Percentiles rank a stretch among this genome's conserved stretches.
phyloP scores from a whole-genome alignment of 2,888 invertebrate species.

The Drosophila vallismaia region DNA sequence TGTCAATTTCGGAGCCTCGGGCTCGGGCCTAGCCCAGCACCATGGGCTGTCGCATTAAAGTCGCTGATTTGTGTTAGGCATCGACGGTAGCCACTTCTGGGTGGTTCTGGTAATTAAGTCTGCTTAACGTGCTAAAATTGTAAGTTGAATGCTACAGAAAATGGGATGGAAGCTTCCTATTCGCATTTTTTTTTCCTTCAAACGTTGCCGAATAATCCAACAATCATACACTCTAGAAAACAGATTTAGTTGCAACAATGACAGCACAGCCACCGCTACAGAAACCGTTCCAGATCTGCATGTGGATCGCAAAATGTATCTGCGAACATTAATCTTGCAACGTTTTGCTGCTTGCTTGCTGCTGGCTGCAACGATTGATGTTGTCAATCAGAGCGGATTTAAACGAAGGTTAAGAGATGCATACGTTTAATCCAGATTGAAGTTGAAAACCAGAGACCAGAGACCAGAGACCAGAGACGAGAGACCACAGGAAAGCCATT shows the following conservation, averaged over 20 bases:
- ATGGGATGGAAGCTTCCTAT: conserved; percentile 29
- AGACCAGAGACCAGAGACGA: conserved; percentile 53
- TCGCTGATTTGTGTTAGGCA: conserved; percentile 76
- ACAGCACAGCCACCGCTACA: conserved; percentile 15
- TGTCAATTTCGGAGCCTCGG: conserved; percentile 61
- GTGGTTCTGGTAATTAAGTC: conserved; percentile 73
- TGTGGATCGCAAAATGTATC: conserved; percentile 21
- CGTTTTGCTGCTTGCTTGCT: conserved; percentile 36
- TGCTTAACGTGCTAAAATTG: conserved; percentile 62
- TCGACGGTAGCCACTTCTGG: conserved; percentile 74
- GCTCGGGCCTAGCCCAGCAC: conserved; percentile 12
- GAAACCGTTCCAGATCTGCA: conserved; percentile 45
- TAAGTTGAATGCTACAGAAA: conserved; percentile 30
- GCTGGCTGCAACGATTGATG: conserved; percentile 64
- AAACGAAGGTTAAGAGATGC: conserved; percentile 79
- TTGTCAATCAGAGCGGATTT: conserved; percentile 76
- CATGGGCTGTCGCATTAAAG: conserved; percentile 70
- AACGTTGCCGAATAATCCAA: conserved; percentile 8
- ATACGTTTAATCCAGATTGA: conserved; percentile 69
- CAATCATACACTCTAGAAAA: conserved; percentile 53
- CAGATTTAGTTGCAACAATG: conserved; percentile 66
- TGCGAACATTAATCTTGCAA: conserved; percentile 45
- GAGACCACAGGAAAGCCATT: conserved; percentile 63
- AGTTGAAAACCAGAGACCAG: conserved; percentile 28
- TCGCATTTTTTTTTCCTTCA: neutral